phyloP scores from a whole-genome alignment of 2,113 vertebrate species.

The Chrysemys picta region DNA sequence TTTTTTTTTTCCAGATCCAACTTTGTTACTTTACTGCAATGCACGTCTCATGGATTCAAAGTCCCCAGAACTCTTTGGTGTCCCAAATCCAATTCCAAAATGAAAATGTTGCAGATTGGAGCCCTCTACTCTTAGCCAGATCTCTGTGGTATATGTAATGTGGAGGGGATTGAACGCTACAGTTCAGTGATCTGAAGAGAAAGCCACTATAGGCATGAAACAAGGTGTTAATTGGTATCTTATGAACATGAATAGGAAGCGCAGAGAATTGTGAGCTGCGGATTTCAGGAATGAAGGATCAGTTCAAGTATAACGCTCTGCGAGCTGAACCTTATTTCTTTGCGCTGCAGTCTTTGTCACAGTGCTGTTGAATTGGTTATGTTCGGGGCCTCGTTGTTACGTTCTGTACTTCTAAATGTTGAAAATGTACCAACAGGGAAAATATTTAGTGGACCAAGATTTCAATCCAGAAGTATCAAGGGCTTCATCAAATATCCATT shows the following conservation, averaged over 20 bases:
- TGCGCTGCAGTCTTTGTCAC: not conserved
- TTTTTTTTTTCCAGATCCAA: not conserved
- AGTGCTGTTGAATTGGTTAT: not conserved
- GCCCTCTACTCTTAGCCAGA: not conserved
- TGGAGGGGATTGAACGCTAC: not conserved
- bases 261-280: not conserved
- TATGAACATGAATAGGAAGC: not conserved
- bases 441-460: not conserved
- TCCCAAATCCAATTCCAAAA: conserved; percentile 5
- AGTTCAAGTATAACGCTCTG: not conserved
- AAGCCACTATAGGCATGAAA: not conserved
- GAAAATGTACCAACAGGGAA: not conserved
- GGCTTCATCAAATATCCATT: not conserved
- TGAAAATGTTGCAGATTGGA: not conserved
- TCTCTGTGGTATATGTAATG: not conserved
- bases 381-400: not conserved
- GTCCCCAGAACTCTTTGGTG: not conserved
- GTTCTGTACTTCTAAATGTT: not conserved
- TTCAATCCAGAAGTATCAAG: not conserved
- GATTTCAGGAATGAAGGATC: not conserved
- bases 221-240: not conserved
- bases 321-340: not conserved
- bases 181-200: not conserved
- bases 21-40: not conserved
- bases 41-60: not conserved